A percentile compares a stretch with the other conserved stretches of the same genome.
phyloP scores from a whole-genome alignment of 2,113 vertebrate genomes.

The Microcebus ravelobensis region DNA sequence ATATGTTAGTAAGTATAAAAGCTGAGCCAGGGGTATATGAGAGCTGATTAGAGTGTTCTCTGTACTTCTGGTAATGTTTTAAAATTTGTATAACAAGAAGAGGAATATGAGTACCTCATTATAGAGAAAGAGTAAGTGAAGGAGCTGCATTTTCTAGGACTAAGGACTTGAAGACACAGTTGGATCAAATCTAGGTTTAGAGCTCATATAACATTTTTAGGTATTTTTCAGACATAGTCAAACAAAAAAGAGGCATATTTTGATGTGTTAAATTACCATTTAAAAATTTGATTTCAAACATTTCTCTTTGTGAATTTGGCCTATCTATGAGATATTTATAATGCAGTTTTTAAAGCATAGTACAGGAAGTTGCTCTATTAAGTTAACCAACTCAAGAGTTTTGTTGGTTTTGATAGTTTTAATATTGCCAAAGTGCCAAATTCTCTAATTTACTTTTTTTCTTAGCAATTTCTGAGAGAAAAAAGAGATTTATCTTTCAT shows the following conservation, averaged over 20 bases:
- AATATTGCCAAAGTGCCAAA: neutral
- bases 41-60: neutral
- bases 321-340: neutral
- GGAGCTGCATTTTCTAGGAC: neutral
- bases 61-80: neutral
- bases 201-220: neutral
- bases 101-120: neutral
- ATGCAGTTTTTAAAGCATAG: neutral
- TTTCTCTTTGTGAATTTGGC: neutral
- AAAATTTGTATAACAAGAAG: neutral
- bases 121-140: neutral
- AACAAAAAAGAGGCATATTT: neutral
- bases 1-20: neutral
- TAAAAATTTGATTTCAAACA: neutral
- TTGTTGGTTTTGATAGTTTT: constrained; percentile 9
- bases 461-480: neutral
- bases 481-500: neutral
- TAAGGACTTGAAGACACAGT: neutral
- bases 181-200: neutral
- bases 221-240: neutral
- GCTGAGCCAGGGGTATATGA: neutral
- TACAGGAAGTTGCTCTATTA: neutral
- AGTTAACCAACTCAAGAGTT: neutral
- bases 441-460: neutral
- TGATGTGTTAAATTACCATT: neutral